phyloP scores from a whole-genome alignment of 64 coral and sea anemone genomes.

The Hydrozoanthus tunicans region DNA sequence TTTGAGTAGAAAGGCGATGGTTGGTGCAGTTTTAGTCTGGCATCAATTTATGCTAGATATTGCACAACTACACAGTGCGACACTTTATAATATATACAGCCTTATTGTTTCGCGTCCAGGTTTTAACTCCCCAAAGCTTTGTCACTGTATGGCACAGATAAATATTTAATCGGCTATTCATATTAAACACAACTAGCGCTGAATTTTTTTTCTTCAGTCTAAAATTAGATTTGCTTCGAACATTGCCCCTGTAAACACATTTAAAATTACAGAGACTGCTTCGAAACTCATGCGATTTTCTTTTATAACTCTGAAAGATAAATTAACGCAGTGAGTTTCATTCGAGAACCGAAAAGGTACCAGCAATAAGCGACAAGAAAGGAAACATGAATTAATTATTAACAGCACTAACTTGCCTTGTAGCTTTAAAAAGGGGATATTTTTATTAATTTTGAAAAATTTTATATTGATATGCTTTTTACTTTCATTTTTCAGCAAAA shows the following conservation, averaged over 20 bases:
- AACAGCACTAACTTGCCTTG: conserved; percentile 16
- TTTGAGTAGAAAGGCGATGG: too few species aligned
- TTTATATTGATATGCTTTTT: neutral
- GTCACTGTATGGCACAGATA: conserved; percentile 22
- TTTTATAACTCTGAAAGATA: neutral
- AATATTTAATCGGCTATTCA: conserved; percentile 45
- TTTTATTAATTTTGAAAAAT: neutral
- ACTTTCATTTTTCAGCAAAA: neutral
- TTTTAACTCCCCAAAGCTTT: neutral
- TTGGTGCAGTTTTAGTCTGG: too few species aligned
- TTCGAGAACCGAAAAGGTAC: neutral
- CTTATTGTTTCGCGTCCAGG: too few species aligned
- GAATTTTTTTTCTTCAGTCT: conserved; percentile 44
- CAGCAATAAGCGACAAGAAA: neutral
- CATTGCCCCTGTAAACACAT: neutral
- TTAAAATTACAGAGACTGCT: neutral
- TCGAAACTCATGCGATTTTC: too few species aligned
- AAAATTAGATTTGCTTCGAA: conserved; percentile 49
- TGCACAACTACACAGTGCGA: neutral
- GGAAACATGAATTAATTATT: conserved; percentile 40
- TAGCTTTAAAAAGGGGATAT: conserved; percentile 6
- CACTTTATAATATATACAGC: neutral
- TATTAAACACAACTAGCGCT: conserved; percentile 36
- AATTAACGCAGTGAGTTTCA: neutral
- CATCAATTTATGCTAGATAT: neutral